Percentiles rank a stretch among this genome's conserved stretches.
Conservation (phyloP, 2,888 invertebrate species). For the Corythucha ciliata region DNA sequence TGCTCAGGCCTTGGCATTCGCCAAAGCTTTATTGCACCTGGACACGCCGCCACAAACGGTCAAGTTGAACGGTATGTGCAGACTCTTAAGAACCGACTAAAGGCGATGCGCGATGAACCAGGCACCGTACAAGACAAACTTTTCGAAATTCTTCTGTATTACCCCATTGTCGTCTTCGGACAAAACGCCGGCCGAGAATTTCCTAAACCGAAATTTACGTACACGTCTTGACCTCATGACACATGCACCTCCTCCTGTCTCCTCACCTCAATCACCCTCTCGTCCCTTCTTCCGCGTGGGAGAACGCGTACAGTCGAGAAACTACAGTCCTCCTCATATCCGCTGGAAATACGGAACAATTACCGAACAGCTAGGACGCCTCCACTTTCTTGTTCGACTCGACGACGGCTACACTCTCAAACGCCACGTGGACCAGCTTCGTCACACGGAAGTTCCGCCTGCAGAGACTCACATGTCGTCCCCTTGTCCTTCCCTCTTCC, state of each 20-base stretch:
- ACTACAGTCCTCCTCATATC: constrained; percentile 12
- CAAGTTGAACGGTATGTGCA: neutral
- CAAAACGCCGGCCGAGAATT: constrained; percentile 1
- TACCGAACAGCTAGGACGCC: constrained; percentile 3
- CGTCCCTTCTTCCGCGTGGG: neutral
- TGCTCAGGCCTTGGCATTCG: neutral
- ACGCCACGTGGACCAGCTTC: constrained; percentile 18
- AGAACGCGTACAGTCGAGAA: constrained; percentile 15
- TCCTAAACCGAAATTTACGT: constrained; percentile 5
- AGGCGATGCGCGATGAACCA: constrained; percentile 6
- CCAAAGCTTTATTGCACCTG: constrained; percentile 10
- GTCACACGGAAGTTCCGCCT: neutral
- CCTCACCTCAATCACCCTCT: no score
- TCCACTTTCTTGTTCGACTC: constrained; percentile 16
- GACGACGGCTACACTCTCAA: constrained; percentile 17
- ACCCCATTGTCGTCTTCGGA: neutral
- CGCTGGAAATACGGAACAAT: constrained; percentile 19
- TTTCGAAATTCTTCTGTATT: neutral
- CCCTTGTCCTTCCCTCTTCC: no score
- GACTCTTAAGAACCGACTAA: neutral
- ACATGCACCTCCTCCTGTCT: no score
- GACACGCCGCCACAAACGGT: constrained; percentile 5
- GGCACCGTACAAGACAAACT: constrained; percentile 5
- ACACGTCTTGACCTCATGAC: constrained; percentile 10
- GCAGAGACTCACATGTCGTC: no score